Evolutionary conservation across 2,113 vertebrate species (phyloP).

Genomic region (Ammodytes dubius): DNA sequence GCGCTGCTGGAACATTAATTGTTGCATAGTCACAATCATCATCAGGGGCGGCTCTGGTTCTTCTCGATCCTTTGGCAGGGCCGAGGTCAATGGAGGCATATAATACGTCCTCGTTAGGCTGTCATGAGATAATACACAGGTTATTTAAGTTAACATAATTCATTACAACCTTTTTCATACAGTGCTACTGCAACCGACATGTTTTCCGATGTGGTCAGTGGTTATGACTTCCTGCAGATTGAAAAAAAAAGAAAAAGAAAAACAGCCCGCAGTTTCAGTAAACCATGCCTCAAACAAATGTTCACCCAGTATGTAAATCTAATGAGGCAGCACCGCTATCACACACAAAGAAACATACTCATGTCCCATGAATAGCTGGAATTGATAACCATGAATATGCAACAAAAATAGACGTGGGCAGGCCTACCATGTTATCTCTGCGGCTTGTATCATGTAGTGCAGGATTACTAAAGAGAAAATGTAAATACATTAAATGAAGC

Average conservation of each 20-base stretch:
- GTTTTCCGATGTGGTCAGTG: background rate
- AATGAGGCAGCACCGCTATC: background rate
- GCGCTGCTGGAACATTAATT: constrained; percentile 58
- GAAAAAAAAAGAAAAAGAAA: background rate
- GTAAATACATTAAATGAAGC: background rate
- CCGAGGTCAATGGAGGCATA: constrained; percentile 81
- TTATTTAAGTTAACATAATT: background rate
- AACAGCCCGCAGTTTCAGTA: background rate
- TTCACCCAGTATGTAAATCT: constrained; percentile 59
- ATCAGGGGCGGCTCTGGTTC: background rate
- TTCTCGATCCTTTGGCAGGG: background rate
- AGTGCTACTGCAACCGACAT: background rate
- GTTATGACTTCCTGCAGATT: constrained; percentile 4
- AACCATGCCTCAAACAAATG: background rate
- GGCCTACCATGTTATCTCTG: constrained; percentile 44
- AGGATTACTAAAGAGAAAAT: constrained; percentile 36
- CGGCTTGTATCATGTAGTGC: background rate
- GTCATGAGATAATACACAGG: constrained; percentile 7
- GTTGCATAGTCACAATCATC: constrained; percentile 79
- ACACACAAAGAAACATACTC: constrained; percentile 3
- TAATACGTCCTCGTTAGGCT: constrained; percentile 74
- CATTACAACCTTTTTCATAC: background rate
- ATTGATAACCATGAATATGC: constrained; percentile 4
- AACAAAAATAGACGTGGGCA: constrained; percentile 20
- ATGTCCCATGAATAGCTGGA: background rate